Base-by-base conservation (phyloP, 2,113 vertebrate species). In the Paradisaea rubra region DNA sequence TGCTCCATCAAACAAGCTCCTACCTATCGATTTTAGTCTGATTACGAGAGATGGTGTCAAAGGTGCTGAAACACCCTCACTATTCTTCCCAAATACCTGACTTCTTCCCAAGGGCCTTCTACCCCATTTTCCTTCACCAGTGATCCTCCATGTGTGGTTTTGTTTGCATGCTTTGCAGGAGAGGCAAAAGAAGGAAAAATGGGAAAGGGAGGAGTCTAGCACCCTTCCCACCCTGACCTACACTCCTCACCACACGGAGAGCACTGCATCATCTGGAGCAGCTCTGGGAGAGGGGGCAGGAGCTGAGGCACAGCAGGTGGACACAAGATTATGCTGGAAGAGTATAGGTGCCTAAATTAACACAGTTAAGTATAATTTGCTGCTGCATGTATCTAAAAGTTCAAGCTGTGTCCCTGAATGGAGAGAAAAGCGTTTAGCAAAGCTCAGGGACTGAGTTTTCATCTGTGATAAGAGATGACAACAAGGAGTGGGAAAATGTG, bases 11-110 rank as follows among this genome's bases (percentile, higher is more conserved):
- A 63, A 74, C 8, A 31, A 45, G 14, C 57, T 71, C 28, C n/a
- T 30, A 49, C 15, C 12, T 69, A 23, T 35, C 1, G 2, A 30
- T n/a, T 86, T 93, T 17, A 80, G 15, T 52, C 35, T 35, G 30
- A 47, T 68, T 45, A 19, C n/a, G 77, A 84, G 56, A 56, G 13
- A 45, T 12, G 9, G 6, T 28, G 21, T 52, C 0, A 0, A 81
- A 81, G 70, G 28, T 49, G 28, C 42, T 63, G 35, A 91, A 86
- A 68, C 30, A 45, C 27, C 6, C 17, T 54, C 18, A 10, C 2
- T 0, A 1, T 13, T 80, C 57, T 86, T 82, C 33, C 60, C 37
- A 65, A 70, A 57, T 35, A n/a, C n/a, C 66, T 27, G 50, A 60
- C 19, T 78, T 22, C 52, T 91, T 79, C 45, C 42, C 17, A 39